phyloP scores from a whole-genome alignment of 2,113 vertebrate genomes.

The Oryzias javanicus region DNA sequence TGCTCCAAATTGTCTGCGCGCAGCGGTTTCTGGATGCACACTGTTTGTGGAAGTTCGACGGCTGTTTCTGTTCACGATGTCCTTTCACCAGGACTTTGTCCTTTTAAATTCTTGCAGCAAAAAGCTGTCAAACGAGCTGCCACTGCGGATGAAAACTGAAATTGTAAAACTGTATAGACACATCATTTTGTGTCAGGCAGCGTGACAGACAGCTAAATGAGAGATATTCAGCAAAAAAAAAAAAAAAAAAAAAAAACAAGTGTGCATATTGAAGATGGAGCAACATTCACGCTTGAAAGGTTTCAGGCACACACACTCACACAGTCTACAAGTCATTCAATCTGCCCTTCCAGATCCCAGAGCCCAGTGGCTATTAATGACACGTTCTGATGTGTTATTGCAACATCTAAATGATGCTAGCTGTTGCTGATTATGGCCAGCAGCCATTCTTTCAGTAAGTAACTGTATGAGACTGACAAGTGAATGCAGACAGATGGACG shows the following conservation, averaged over 20 bases:
- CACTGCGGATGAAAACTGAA: conserved; percentile 30
- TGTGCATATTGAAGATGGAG: conserved; percentile 16
- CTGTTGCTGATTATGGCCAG: conserved; percentile 47
- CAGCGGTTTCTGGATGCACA: conserved; percentile 12
- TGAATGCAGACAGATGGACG: conserved; percentile 48
- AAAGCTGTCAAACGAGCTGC: conserved; percentile 32
- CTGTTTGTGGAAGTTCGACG: conserved; percentile 43
- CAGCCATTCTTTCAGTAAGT: conserved; percentile 33
- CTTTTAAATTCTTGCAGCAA: conserved; percentile 47
- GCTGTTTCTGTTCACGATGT: conserved; percentile 39
- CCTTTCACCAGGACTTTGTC: conserved; percentile 28
- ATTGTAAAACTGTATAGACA: conserved; percentile 30
- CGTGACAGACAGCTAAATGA: conserved; percentile 29
- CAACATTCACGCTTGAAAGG: conserved; percentile 22
- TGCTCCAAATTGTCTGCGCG: background rate
- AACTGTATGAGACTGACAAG: conserved; percentile 53
- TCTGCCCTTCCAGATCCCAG: conserved; percentile 35
- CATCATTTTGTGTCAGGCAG: conserved; percentile 20
- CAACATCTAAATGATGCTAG: conserved; percentile 61
- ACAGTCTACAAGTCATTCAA: conserved; percentile 31
- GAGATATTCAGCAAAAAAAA: conserved; percentile 15
- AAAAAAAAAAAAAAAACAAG: conserved; percentile 10
- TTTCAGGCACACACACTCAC: conserved; percentile 6
- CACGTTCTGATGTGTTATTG: conserved; percentile 64
- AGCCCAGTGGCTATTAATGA: conserved; percentile 62